These are phyloP conservation scores for Coelinius sp. DNA, from an alignment of 2,888 invertebrate species.

Conservation along the genomic window DNA sequence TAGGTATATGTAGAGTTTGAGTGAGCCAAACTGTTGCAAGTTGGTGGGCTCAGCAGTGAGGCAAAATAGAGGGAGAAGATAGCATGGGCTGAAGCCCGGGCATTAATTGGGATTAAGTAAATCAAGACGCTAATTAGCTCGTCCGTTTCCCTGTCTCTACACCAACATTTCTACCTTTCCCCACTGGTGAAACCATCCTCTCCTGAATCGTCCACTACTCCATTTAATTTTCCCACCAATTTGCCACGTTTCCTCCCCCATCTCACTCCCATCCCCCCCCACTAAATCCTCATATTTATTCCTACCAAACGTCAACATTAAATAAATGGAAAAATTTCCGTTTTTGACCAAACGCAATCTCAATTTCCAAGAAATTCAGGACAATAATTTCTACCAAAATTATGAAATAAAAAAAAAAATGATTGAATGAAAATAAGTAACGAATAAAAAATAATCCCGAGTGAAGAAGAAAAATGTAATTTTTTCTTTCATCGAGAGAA, in stretches of 20 bases:
- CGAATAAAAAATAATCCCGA: constrained; percentile 26
- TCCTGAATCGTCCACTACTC: constrained; percentile 40
- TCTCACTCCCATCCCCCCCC: constrained; percentile 26
- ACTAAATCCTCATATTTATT: constrained; percentile 44
- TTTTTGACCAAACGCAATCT: too few species aligned
- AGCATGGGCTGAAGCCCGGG: constrained; percentile 46
- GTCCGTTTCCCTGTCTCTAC: constrained; percentile 51
- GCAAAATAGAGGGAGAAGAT: constrained; percentile 24
- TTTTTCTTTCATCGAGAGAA: background rate
- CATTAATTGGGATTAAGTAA: constrained; percentile 72
- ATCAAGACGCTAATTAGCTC: constrained; percentile 71
- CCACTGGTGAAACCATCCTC: constrained; percentile 33
- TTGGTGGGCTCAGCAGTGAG: constrained; percentile 12
- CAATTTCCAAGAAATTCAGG: too few species aligned
- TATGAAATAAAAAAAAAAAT: constrained; percentile 23
- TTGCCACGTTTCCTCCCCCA: constrained; percentile 45
- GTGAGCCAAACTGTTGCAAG: constrained; percentile 8
- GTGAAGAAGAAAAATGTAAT: constrained; percentile 34
- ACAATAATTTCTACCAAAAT: background rate
- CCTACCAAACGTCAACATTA: background rate
- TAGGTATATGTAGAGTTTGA: background rate
- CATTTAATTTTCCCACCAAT: constrained; percentile 58
- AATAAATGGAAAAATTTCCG: background rate
- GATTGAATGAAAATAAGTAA: constrained; percentile 38
- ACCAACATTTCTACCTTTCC: constrained; percentile 49